Conservation (phyloP, 2,113 vertebrate species). For the Tricholaema leucomelas region DNA sequence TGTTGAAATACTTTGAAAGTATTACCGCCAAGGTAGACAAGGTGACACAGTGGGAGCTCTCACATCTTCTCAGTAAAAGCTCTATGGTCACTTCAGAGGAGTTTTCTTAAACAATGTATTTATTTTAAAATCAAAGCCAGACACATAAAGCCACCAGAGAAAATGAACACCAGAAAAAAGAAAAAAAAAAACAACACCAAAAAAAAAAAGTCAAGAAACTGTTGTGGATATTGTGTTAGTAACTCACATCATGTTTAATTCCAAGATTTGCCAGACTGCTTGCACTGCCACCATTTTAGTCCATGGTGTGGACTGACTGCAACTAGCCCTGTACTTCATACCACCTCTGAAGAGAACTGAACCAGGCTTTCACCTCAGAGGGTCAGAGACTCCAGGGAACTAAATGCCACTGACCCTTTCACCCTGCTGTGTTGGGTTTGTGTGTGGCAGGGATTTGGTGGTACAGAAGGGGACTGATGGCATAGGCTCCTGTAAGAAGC, state of each 20-base stretch:
- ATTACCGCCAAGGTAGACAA: not conserved
- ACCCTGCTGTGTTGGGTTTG: not conserved
- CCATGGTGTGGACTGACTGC: rapidly evolving
- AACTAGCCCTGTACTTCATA: rapidly evolving
- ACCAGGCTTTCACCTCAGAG: too few species aligned
- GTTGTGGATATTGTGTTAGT: not conserved
- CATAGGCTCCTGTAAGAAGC: not conserved
- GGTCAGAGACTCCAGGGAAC: not conserved
- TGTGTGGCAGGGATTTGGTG: not conserved
- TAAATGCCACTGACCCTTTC: not conserved
- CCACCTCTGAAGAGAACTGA: not conserved
- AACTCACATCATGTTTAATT: not conserved
- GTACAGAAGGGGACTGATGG: not conserved
- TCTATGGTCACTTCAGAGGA: not conserved
- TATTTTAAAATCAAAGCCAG: not conserved
- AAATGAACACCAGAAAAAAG: not conserved
- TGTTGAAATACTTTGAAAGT: conserved; percentile 7
- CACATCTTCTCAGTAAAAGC: not conserved
- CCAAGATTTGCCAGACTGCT: not conserved
- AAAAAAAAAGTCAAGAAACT: not conserved
- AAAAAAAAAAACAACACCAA: too few species aligned
- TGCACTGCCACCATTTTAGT: rapidly evolving
- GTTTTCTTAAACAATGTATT: not conserved
- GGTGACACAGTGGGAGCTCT: not conserved
- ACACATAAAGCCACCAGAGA: not conserved